phyloP scores from a whole-genome alignment of 1,140 invertebrate genomes.

The Ceratosolen fusciceps region DNA sequence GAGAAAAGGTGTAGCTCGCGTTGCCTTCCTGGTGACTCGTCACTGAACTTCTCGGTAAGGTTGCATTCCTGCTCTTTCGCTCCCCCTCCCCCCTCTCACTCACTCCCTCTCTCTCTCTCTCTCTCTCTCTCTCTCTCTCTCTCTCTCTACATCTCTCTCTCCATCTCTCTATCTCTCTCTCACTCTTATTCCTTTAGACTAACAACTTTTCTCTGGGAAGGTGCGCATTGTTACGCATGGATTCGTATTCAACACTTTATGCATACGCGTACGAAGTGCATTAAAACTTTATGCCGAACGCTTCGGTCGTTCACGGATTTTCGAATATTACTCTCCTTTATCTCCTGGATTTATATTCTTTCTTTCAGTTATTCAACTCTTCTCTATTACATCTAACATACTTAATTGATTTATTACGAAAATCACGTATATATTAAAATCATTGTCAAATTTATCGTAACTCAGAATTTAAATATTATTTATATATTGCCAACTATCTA shows the following conservation, averaged over 20 bases:
- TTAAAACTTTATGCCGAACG: background rate
- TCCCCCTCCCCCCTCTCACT: too few relatives aligned
- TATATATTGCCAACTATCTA: too few relatives aligned
- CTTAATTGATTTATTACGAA: too few relatives aligned
- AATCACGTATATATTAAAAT: too few relatives aligned
- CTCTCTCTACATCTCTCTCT: background rate
- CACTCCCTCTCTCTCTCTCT: slow-evolving; percentile 6
- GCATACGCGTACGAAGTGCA: background rate
- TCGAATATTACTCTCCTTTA: background rate
- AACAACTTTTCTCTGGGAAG: background rate
- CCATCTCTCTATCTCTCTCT: background rate
- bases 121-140: background rate
- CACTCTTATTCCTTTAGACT: background rate
- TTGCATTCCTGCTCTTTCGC: background rate
- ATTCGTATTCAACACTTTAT: background rate
- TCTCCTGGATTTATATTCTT: background rate
- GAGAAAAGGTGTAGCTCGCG: background rate
- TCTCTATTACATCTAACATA: too few relatives aligned
- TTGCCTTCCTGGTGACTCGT: background rate
- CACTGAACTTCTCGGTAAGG: background rate
- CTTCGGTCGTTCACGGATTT: background rate
- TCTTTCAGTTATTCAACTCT: too few relatives aligned
- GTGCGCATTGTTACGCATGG: background rate
- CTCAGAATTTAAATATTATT: too few relatives aligned
- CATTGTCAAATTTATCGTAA: too few relatives aligned